A percentile compares a stretch with the other conserved stretches of the same genome.
Evolutionary conservation across 2,113 vertebrate species (phyloP).

Genomic region (Ibidorhyncha struthersii): DNA sequence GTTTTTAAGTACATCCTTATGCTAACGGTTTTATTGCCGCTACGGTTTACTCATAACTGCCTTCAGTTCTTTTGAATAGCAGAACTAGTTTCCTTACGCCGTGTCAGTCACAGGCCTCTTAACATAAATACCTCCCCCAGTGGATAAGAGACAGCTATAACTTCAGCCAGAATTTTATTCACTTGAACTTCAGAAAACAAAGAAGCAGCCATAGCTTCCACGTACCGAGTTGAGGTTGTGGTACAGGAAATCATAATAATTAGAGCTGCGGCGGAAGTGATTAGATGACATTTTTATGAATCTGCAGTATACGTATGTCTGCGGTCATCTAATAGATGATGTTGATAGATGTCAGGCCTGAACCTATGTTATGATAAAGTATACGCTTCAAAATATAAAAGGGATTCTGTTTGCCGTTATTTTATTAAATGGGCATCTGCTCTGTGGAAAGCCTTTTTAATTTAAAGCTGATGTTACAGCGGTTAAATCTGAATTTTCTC

Average conservation of each 20-base stretch:
- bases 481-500: background rate
- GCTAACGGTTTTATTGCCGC: background rate
- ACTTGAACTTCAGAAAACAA: background rate
- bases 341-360: background rate
- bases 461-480: background rate
- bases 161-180: background rate
- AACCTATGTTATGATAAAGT: background rate
- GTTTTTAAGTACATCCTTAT: constrained; percentile 40
- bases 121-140: background rate
- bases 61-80: background rate
- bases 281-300: background rate
- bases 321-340: background rate
- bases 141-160: background rate
- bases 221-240: accelerated
- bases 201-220: background rate
- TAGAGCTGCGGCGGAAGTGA: accelerated
- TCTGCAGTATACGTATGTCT: background rate
- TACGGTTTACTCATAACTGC: background rate
- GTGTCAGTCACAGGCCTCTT: background rate
- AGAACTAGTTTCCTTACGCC: background rate
- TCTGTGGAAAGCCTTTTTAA: background rate
- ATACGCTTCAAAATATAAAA: background rate
- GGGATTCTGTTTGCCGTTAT: background rate
- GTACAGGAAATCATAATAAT: accelerated
- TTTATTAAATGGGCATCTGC: background rate